Evolutionary conservation across 1,140 invertebrate species (phyloP).

Genomic region (Scaptomyza montana): DNA sequence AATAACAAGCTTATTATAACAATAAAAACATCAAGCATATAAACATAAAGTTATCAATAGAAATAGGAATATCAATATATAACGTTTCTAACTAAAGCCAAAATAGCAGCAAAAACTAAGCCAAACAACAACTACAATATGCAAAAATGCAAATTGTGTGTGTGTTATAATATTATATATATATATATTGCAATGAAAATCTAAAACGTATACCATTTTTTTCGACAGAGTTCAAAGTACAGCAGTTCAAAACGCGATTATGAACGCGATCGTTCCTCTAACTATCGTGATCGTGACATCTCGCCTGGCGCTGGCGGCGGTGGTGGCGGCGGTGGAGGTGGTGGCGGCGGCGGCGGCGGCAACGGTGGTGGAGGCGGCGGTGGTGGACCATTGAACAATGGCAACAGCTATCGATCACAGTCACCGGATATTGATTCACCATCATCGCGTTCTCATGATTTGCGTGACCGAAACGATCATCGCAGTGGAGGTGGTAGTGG

Average conservation of each 20-base stretch:
- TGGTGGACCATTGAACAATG: constrained; percentile 87
- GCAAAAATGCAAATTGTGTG: not conserved
- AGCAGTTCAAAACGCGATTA: constrained; percentile 86
- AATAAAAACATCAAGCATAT: constrained; percentile 1
- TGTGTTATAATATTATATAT: not conserved
- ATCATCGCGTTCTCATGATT: constrained; percentile 84
- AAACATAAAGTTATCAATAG: constrained; percentile 2
- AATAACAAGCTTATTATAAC: constrained; percentile 8
- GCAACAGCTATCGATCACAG: constrained; percentile 90
- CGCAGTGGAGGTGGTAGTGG: constrained; percentile 69
- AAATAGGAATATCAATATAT: too few species aligned
- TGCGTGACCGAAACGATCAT: constrained; percentile 86
- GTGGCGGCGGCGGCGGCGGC: constrained; percentile 85
- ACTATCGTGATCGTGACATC: constrained; percentile 82
- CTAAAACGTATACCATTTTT: constrained; percentile 8
- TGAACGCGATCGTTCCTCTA: constrained; percentile 83
- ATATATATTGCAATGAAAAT: constrained; percentile 5
- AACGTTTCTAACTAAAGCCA: too few species aligned
- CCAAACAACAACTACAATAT: constrained; percentile 3
- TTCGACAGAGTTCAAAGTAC: constrained; percentile 89
- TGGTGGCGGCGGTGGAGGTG: constrained; percentile 88
- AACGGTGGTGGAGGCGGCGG: constrained; percentile 88
- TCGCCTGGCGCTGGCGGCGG: constrained; percentile 88
- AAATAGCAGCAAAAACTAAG: not conserved
- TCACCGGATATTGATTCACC: constrained; percentile 88